Conservation (phyloP, 1,140 invertebrate species). For the Prorops nasuta region DNA sequence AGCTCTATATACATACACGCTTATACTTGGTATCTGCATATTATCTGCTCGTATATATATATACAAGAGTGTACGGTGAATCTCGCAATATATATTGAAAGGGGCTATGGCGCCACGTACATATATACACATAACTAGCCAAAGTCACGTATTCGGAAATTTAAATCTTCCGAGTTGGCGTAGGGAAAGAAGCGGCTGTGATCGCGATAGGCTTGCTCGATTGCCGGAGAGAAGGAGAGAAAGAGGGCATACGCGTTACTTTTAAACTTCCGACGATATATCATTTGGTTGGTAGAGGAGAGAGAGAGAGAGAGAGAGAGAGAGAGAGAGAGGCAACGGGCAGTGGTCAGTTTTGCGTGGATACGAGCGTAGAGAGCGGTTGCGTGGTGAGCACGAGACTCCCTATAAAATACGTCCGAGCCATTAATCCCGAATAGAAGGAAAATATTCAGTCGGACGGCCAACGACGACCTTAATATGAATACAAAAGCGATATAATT, state of each 20-base stretch:
- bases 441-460: slow-evolving; percentile 49
- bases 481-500: slow-evolving; percentile 53
- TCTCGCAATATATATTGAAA: no score
- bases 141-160: slow-evolving; percentile 36
- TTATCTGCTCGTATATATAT: not conserved
- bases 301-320: no score
- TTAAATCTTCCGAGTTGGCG: slow-evolving; percentile 40
- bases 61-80: slow-evolving; percentile 18
- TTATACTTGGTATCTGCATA: not conserved
- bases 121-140: no score
- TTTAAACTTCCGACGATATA: slow-evolving; percentile 55
- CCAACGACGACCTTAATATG: slow-evolving; percentile 54
- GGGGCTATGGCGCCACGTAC: no score
- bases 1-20: no score
- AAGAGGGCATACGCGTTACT: slow-evolving; percentile 42
- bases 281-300: slow-evolving; percentile 31
- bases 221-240: no score
- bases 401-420: slow-evolving; percentile 56
- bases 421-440: slow-evolving; percentile 58
- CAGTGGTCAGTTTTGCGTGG: slow-evolving; percentile 50
- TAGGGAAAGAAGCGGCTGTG: slow-evolving; percentile 3
- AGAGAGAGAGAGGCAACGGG: no score
- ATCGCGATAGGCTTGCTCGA: slow-evolving; percentile 13
- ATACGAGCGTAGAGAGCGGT: slow-evolving; percentile 28
- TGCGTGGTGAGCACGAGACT: slow-evolving; percentile 17